Evolutionary conservation across 1,140 invertebrate species (phyloP), one percentile per base, ranked within the genome.

Genomic region (Lerema accius): DNA sequence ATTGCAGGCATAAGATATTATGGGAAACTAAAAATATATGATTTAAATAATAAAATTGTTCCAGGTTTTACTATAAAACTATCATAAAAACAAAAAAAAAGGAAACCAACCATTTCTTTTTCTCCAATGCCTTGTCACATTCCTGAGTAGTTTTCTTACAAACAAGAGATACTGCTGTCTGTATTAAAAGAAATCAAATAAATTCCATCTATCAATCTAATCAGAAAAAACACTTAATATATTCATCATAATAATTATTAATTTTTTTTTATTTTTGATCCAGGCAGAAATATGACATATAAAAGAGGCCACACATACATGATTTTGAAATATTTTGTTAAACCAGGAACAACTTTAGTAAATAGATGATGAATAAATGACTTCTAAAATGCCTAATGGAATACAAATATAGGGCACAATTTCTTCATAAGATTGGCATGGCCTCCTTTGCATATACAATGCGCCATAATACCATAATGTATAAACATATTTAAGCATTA

Each of bases 61-160:
- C 73, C 71, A 80, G 78, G 78, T 80, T 78, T 72, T 75, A 70
- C 73, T 71, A 59, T 55, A 16, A 40, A 45, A 48, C 65, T 58
- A 46, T 23, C 40, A 67, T 67, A 67, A 53, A 72, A 73, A 69
- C 65, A 65, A 61, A 71, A 66, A n/a, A n/a, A 55, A 61, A 64
- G 42, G 1, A 62, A 77, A 85, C 83, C 67, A 86, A 84, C 77
- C 79, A 80, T 82, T 79, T 80, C 56, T 83, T 83, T 73, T 73
- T 76, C 61, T 74, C 73, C 69, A 74, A 32, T 58, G 68, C 58
- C 43, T 78, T 82, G 50, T 83, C 80, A 80, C 78, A 81, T 76
- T 78, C 63, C 39, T 80, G 62, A 63, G 69, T 46, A 63, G 78
- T 68, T 80, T 64, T 83, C 69, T 78, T 70, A 83, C 82, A 86